phyloP scores from a whole-genome alignment of 2,888 invertebrate genomes.

The Xanthia togata region DNA sequence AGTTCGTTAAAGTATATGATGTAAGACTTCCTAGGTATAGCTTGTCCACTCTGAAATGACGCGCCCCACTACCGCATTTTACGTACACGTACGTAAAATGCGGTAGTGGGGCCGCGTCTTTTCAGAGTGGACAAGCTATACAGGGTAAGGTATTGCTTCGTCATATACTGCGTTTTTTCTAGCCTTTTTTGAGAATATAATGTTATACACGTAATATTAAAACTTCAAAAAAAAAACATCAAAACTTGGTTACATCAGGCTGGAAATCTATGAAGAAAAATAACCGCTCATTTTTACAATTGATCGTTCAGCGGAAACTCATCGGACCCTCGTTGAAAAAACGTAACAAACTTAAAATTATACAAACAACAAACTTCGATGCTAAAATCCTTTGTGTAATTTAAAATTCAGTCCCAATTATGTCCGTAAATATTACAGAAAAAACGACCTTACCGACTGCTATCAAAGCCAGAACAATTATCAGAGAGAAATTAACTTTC shows the following conservation, averaged over 20 bases:
- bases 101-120: no score
- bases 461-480: constrained; percentile 69
- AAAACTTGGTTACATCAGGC: no score
- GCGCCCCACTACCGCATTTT: no score
- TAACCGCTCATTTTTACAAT: background rate
- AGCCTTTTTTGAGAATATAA: background rate
- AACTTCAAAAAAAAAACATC: background rate
- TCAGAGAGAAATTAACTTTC: constrained; percentile 72
- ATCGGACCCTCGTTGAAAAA: constrained; percentile 18
- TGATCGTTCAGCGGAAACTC: constrained; percentile 8
- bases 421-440: constrained; percentile 54
- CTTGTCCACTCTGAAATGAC: no score
- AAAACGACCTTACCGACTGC: constrained; percentile 42
- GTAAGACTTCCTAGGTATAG: background rate
- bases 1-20: background rate
- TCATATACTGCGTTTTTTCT: background rate
- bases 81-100: no score
- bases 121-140: no score
- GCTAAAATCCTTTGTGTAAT: constrained; percentile 62
- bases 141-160: background rate
- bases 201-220: background rate
- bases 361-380: constrained; percentile 49
- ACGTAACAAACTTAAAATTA: constrained; percentile 39
- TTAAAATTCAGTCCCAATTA: constrained; percentile 66
- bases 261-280: background rate